phyloP scores from a whole-genome alignment of 2,888 invertebrate genomes.

The Heterodera filipjevi region DNA sequence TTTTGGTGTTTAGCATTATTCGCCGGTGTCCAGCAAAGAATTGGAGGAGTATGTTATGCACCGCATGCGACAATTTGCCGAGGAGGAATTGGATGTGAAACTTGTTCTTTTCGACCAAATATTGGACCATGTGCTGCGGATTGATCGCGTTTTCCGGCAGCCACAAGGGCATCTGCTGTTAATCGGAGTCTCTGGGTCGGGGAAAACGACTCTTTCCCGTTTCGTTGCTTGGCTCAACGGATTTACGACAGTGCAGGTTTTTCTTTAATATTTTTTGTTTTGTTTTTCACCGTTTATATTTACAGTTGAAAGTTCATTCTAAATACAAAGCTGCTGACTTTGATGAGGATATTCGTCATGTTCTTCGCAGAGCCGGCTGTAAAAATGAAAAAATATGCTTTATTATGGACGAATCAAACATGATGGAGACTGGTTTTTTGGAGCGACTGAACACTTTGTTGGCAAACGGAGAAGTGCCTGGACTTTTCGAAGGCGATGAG shows the following conservation, averaged over 20 bases:
- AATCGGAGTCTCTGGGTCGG: constrained; percentile 97
- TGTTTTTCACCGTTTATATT: not conserved
- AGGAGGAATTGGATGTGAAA: constrained; percentile 97
- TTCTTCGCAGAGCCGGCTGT: constrained; percentile 70
- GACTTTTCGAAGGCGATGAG: constrained; percentile 80
- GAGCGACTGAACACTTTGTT: constrained; percentile 98
- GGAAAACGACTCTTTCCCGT: constrained; percentile 96
- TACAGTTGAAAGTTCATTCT: constrained; percentile 80
- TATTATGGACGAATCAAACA: constrained; percentile 96
- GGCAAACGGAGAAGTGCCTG: constrained; percentile 87
- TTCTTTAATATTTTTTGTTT: not conserved
- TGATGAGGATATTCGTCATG: constrained; percentile 88
- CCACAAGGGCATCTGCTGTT: constrained; percentile 90
- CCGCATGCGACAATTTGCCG: constrained; percentile 94
- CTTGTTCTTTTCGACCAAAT: constrained; percentile 98
- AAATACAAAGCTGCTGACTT: constrained; percentile 98
- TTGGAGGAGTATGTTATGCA: constrained; percentile 95
- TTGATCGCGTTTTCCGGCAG: constrained; percentile 98
- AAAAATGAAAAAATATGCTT: constrained; percentile 95
- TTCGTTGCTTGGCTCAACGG: constrained; percentile 99
- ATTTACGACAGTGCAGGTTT: constrained; percentile 93
- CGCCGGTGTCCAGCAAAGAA: constrained; percentile 91
- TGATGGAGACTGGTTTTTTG: constrained; percentile 92
- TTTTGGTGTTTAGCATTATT: constrained; percentile 75
- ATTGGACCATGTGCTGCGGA: constrained; percentile 93